phyloP scores from a whole-genome alignment of 2,113 vertebrate genomes.

The Regulus satrapa region DNA sequence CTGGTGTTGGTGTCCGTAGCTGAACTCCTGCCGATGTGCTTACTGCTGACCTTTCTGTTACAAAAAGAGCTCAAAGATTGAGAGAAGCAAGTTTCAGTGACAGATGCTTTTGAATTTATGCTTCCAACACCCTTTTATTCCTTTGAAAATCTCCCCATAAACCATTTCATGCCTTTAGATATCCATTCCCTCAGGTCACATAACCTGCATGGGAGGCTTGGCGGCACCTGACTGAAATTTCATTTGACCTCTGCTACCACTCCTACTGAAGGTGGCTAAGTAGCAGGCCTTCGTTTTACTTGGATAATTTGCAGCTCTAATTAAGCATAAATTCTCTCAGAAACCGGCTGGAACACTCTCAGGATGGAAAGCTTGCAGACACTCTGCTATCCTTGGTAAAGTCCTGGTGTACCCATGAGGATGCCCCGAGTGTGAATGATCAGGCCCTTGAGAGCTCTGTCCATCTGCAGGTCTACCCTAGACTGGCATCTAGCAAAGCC shows the following conservation, averaged over 20 bases:
- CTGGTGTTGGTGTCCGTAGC: neutral
- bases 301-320: neutral
- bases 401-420: neutral
- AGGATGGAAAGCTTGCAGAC: neutral
- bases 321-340: neutral
- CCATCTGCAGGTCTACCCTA: neutral
- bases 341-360: neutral
- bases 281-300: neutral
- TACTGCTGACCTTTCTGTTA: neutral
- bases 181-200: neutral
- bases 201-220: neutral
- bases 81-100: neutral
- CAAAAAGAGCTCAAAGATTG: neutral
- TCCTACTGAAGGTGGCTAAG: neutral
- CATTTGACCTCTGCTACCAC: no score
- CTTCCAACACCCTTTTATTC: neutral
- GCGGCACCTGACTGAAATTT: neutral
- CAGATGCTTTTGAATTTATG: neutral
- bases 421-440: neutral
- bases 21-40: neutral
- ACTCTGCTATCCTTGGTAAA: neutral
- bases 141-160: neutral
- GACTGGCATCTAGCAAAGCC: neutral
- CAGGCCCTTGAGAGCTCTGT: fast-evolving
- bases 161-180: neutral